Evolutionary conservation across 2,113 vertebrate genomes (phyloP), one percentile per base, ranked within the genome.

Genomic region (Mesitornis unicolor): DNA sequence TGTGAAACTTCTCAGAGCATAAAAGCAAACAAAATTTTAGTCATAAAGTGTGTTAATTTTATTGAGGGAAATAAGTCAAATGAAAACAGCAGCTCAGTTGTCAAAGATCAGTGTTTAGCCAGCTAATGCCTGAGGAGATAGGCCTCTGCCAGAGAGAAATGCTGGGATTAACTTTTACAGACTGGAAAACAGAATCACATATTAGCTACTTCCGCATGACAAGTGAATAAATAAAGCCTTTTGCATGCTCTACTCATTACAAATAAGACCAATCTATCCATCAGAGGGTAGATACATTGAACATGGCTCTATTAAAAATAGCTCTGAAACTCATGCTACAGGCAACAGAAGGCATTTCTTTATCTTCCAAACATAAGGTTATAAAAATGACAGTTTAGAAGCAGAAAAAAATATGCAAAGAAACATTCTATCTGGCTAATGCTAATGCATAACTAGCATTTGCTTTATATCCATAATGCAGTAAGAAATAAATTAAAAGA

Each of bases 401-500:
- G 67, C n/a, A 74, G 28, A 60, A 80, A 85, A 96, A 95, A 83
- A 73, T 85, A 81, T 63, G 87, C 48, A 94, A 88, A 93, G 64
- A 79, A 73, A 82, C 90, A 33, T 77, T 88, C 77, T 91, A 54
- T 90, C 65, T 84, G 43, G 69, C 45, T 70, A 94, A 79, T 2
- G 2, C 84, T 93, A 97, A 82, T 83, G 73, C 59, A 89, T 63
- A 96, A 75, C 60, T 53, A 95, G 50, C 26, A 85, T 79, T 94
- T 85, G 61, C 61, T 94, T 91, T 92, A 73, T 86, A 93, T 82
- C 57, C 89, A 94, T 91, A 93, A 90, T 87, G 53, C 67, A 89
- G 24, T 57, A 31, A 89, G 81, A 93, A 95, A 95, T 92, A 97
- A 95, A 96, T 94, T 94, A 91, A 89, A 91, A 95, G 90, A 95